These are phyloP conservation scores for Sitta europaea DNA, from an alignment of 2,113 vertebrate genomes.

Conservation along the genomic window DNA sequence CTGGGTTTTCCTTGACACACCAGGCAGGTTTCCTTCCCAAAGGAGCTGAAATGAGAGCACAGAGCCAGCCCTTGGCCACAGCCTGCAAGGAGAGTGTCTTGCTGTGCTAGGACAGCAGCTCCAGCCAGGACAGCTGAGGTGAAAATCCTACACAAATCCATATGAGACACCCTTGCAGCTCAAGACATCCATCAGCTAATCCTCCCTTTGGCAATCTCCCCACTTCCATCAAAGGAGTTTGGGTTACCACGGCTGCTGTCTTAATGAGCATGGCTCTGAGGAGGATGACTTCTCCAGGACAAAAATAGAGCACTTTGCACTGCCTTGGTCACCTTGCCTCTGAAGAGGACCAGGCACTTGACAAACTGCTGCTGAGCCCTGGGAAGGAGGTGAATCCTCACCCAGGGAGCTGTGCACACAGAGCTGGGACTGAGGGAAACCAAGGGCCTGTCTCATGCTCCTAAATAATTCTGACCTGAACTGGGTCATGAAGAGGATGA, in stretches of 20 bases:
- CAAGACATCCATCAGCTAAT: not conserved
- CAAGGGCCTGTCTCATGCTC: not conserved
- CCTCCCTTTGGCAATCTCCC: not conserved
- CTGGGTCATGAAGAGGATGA: too few species aligned
- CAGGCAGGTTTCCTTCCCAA: not conserved
- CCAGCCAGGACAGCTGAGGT: slow-evolving; percentile 1
- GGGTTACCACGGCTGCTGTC: not conserved
- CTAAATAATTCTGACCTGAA: not conserved
- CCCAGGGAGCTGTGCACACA: not conserved
- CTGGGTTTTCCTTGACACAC: not conserved
- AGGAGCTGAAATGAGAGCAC: not conserved
- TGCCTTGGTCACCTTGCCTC: not conserved
- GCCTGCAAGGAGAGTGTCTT: not conserved
- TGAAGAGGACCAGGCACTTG: not conserved
- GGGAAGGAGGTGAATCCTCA: not conserved
- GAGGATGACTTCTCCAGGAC: not conserved
- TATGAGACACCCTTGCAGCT: not conserved
- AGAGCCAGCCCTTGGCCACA: not conserved
- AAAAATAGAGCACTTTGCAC: not conserved
- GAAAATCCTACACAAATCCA: slow-evolving; percentile 50
- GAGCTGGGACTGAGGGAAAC: accelerated
- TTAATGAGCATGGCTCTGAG: not conserved
- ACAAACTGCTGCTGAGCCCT: not conserved
- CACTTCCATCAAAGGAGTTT: slow-evolving; percentile 9
- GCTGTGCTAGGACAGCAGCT: not conserved